Percentiles rank a stretch among this genome's conserved stretches.
phyloP scores from a whole-genome alignment of 2,113 vertebrate genomes.

The Oplegnathus fasciatus region DNA sequence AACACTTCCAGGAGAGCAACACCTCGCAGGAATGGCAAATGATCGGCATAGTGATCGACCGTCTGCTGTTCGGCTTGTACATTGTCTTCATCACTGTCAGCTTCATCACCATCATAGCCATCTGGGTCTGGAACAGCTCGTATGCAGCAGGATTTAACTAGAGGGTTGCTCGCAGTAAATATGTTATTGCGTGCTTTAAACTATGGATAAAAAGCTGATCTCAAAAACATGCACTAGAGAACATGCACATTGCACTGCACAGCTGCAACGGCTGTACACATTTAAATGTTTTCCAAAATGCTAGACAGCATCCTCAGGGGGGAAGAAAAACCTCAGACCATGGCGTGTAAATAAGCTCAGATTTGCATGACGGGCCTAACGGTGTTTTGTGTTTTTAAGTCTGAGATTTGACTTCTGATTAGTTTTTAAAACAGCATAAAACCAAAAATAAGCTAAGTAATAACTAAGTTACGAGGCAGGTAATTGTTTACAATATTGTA shows the following conservation, averaged over 20 bases:
- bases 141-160: not conserved
- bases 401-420: not conserved
- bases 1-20: constrained; percentile 37
- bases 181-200: not conserved
- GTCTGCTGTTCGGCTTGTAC: constrained; percentile 76
- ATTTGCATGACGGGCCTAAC: not conserved
- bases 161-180: not conserved
- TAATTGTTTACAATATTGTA: not conserved
- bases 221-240: not conserved
- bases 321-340: not conserved
- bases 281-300: not conserved
- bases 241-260: not conserved
- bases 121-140: constrained; percentile 61
- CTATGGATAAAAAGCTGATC: not conserved
- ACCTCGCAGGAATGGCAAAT: constrained; percentile 71
- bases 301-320: not conserved
- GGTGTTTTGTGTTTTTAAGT: not conserved
- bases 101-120: constrained; percentile 69
- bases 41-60: constrained; percentile 75
- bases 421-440: not conserved
- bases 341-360: not conserved
- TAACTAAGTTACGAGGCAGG: not conserved
- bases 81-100: constrained; percentile 70
- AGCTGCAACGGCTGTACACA: not conserved
- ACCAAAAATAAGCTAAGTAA: too few species aligned